Conservation (phyloP, 2,113 vertebrate genomes). For the Emydocephalus ijimae region DNA sequence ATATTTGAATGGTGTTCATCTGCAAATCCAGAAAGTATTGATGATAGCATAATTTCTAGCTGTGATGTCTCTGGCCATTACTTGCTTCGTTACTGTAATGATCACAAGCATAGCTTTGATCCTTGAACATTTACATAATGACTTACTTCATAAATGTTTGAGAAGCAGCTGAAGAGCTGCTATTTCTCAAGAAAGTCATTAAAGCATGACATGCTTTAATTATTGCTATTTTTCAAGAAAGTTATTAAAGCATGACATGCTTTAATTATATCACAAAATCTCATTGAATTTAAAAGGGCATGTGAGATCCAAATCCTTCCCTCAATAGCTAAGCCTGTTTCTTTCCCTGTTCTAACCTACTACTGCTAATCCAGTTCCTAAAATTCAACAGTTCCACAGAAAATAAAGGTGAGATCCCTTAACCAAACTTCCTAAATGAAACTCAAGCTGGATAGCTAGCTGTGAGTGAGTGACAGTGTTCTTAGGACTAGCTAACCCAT, state of each 20-base stretch:
- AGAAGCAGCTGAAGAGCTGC: constrained; percentile 32
- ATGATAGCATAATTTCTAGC: constrained; percentile 18
- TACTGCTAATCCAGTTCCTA: not conserved
- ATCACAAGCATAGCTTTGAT: constrained; percentile 23
- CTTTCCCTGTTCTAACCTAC: not conserved
- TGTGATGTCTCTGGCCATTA: not conserved
- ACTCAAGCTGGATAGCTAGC: not conserved
- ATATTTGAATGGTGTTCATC: constrained; percentile 34
- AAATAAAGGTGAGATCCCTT: not conserved
- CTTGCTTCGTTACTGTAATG: constrained; percentile 25
- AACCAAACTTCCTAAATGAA: not conserved
- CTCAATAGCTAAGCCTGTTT: not conserved
- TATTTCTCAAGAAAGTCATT: constrained; percentile 42
- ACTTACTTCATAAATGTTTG: constrained; percentile 43
- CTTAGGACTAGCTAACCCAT: not conserved
- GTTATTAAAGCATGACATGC: constrained; percentile 54
- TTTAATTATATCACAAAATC: constrained; percentile 28
- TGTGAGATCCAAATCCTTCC: too few relatives aligned
- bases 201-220: constrained; percentile 59
- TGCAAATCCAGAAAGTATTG: constrained; percentile 1
- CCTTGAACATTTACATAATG: constrained; percentile 17
- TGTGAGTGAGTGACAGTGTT: not conserved
- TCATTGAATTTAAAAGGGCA: not conserved
- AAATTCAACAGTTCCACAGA: not conserved
- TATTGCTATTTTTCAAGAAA: constrained; percentile 37